Evolutionary conservation across 1,140 invertebrate species (phyloP).

Genomic region (Drosophila busckii): DNA sequence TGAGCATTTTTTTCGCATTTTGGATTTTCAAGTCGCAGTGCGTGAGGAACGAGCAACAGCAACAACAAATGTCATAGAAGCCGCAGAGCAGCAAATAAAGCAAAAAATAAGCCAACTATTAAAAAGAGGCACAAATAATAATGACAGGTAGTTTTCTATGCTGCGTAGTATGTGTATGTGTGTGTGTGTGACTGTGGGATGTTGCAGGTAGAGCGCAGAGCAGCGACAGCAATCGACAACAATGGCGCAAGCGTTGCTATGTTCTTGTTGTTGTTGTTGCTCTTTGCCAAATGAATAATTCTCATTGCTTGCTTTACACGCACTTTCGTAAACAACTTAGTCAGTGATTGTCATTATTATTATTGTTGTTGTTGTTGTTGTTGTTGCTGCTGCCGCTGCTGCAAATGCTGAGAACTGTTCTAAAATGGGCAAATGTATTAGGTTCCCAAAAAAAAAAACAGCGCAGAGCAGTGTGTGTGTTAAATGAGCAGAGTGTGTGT

Average conservation of each 20-base stretch:
- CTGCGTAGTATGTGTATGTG: conserved; percentile 3
- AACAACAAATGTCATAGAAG: conserved; percentile 50
- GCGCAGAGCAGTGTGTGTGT: neutral
- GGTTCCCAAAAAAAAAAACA: conserved; percentile 13
- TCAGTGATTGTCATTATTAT: conserved; percentile 34
- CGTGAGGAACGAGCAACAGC: conserved; percentile 26
- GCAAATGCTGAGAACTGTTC: conserved; percentile 57
- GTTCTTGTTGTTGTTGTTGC: conserved; percentile 39
- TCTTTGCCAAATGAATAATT: conserved; percentile 57
- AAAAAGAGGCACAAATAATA: conserved; percentile 58
- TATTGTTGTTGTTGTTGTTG: conserved; percentile 10
- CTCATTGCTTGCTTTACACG: conserved; percentile 60
- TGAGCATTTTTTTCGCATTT: conserved; percentile 59
- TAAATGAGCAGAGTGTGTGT: too few relatives aligned
- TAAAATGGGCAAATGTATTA: conserved; percentile 26
- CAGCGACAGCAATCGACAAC: conserved; percentile 23
- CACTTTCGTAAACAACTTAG: conserved; percentile 77
- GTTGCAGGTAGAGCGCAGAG: conserved; percentile 55
- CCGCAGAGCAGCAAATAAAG: neutral
- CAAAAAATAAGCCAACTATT: conserved; percentile 23
- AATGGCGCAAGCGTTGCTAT: conserved; percentile 8
- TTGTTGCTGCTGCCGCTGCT: conserved; percentile 32
- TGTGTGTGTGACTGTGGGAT: conserved; percentile 47
- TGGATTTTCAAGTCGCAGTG: conserved; percentile 58
- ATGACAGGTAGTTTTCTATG: conserved; percentile 72